These are phyloP conservation scores for Andrena chrysosceles DNA, from an alignment of 2,888 invertebrate genomes.

Conservation along the genomic window DNA sequence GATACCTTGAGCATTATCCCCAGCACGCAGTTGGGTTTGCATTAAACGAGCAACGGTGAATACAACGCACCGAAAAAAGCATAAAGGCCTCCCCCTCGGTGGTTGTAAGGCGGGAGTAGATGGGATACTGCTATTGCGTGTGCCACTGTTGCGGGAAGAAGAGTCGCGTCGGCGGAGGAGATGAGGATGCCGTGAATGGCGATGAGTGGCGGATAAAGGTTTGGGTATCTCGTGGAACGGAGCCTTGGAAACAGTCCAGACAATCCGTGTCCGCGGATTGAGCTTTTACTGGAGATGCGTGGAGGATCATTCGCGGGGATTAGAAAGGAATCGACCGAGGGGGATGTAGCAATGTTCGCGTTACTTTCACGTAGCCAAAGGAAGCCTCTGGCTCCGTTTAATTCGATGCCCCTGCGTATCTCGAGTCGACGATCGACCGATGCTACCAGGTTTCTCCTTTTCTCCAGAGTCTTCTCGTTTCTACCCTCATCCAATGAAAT, in stretches of 20 bases:
- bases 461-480: neutral
- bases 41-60: slow-evolving; percentile 72
- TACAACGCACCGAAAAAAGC: slow-evolving; percentile 55
- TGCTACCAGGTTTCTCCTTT: neutral
- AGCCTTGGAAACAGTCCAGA: slow-evolving; percentile 55
- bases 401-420: slow-evolving; percentile 3
- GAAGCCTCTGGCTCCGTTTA: slow-evolving; percentile 5
- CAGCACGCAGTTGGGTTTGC: slow-evolving; percentile 59
- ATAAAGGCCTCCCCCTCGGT: slow-evolving; percentile 51
- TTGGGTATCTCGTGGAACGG: slow-evolving; percentile 45
- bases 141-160: slow-evolving; percentile 54
- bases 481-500: neutral
- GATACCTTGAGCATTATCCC: slow-evolving; percentile 54
- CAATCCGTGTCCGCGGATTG: slow-evolving; percentile 42
- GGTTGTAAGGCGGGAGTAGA: slow-evolving; percentile 67
- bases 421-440: neutral
- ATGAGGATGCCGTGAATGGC: slow-evolving; percentile 66
- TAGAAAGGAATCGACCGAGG: neutral
- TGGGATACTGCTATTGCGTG: slow-evolving; percentile 63
- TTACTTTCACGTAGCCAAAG: neutral
- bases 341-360: neutral
- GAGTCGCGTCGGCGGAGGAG: slow-evolving; percentile 27
- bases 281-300: slow-evolving; percentile 27
- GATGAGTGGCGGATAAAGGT: slow-evolving; percentile 60
- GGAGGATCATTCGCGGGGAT: slow-evolving; percentile 35